Percentiles rank a stretch among this genome's conserved stretches.
These are phyloP conservation scores for Eupithecia inturbata DNA, from an alignment of 2,888 invertebrate genomes.

Conservation along the genomic window DNA sequence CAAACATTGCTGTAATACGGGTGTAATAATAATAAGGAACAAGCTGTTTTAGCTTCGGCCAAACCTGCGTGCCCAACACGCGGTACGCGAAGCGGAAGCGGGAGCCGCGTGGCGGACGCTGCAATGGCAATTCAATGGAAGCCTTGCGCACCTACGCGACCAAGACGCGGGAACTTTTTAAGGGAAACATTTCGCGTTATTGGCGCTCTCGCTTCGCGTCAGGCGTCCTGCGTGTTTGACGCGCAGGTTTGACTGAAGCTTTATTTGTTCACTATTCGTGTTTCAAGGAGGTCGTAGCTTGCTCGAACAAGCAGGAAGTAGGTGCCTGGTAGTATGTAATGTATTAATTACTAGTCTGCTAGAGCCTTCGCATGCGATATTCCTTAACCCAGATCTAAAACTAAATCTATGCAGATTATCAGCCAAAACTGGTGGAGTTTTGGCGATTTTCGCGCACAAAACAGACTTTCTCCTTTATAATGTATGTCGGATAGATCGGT, in stretches of 20 bases:
- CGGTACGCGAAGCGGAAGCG: no score
- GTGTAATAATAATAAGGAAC: background rate
- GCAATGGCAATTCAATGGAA: no score
- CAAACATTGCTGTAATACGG: background rate
- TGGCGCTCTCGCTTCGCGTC: no score
- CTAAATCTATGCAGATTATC: background rate
- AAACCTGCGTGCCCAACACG: no score
- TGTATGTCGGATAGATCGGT: background rate
- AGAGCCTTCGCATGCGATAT: background rate
- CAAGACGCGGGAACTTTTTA: no score
- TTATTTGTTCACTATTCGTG: background rate
- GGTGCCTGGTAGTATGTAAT: no score
- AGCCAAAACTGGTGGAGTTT: background rate
- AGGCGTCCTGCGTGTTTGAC: no score
- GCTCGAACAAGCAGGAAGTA: background rate
- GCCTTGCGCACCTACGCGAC: no score
- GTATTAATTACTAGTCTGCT: background rate
- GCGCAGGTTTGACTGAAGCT: background rate
- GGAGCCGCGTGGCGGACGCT: no score
- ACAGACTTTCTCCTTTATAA: background rate
- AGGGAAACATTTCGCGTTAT: no score
- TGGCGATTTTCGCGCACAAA: background rate
- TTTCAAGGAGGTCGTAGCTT: background rate
- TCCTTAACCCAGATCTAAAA: background rate
- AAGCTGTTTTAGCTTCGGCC: no score